Base-by-base conservation (phyloP, 2,113 vertebrate species). In the Pterocles burchelli region DNA sequence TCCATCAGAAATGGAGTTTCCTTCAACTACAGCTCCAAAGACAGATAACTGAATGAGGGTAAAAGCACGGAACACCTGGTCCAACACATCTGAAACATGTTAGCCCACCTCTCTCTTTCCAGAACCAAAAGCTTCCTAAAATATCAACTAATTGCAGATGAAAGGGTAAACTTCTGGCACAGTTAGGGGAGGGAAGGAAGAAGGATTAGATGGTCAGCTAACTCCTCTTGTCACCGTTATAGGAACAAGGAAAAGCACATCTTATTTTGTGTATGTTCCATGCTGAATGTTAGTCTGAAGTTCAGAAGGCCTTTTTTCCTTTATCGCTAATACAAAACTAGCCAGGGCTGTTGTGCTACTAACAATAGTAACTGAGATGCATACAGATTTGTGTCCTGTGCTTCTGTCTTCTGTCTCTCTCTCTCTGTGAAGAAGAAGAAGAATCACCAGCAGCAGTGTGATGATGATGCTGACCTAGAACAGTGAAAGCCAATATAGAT, bases 11-110 rank as follows among this genome's bases (percentile, higher is more conserved):
- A 98, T 3, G 98, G 98, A 8, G 97, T 98, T 88, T 97, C 98
- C 55, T 99, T 98, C 81, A 98, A 96, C 92, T 98, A 97, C 51
- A 97, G 90, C 58, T 97, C 98, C 12, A 98, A 98, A 90, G 97
- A 98, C 94, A 98, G 98, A 96, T 98, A 97, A 96, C 28, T 88
- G 79, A 77, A 84, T 20, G 12, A 76, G 59, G 21, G 52, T 74
- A 45, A 90, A 93, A 72, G 46, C 33, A 52, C 82, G 62, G 73
- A 61, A 76, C 17, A 34, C 0, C 38, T 91, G 54, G 45, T 85
- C 28, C 1, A 7, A 75, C 41, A 17, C 29, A 45, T 61, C 66
- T 90, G 67, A 89, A 62, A 66, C 41, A n/a, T 17, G 31, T 70
- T 88, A 72, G 57, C 68, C 68, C 58, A 55, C 17, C 26, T 85